These are phyloP conservation scores for Okapia johnstoni DNA, from an alignment of 2,113 vertebrate species.

Conservation along the genomic window DNA sequence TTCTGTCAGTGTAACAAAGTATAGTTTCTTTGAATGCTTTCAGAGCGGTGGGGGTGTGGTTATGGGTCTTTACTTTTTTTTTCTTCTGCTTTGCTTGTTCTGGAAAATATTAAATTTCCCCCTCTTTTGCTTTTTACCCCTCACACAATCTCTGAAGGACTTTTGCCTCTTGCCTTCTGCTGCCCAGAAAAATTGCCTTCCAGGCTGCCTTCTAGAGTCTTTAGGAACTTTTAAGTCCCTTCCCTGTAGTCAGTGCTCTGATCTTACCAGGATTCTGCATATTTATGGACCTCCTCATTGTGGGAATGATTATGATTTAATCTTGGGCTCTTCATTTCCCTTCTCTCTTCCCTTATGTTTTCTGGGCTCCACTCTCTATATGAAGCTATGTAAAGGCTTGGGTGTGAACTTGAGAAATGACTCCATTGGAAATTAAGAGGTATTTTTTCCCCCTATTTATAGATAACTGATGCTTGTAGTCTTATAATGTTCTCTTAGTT, in stretches of 20 bases:
- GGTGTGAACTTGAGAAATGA: neutral
- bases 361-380: neutral
- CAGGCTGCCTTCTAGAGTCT: neutral
- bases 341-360: neutral
- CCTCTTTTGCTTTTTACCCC: neutral
- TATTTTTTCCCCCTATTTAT: neutral
- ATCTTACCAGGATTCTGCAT: neutral
- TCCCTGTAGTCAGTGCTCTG: neutral
- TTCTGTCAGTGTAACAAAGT: neutral
- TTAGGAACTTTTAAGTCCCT: neutral
- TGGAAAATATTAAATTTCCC: neutral
- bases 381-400: neutral
- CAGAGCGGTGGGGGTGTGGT: neutral
- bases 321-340: neutral
- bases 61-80: neutral
- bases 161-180: neutral
- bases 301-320: neutral
- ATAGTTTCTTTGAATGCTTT: neutral
- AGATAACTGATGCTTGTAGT: neutral
- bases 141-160: neutral
- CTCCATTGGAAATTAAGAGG: neutral
- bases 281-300: neutral
- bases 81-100: neutral
- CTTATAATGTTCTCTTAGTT: neutral
- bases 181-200: neutral